Evolutionary conservation across 92 coral and sea anemone genomes (phyloP).

Genomic region (Siderastrea siderea): DNA sequence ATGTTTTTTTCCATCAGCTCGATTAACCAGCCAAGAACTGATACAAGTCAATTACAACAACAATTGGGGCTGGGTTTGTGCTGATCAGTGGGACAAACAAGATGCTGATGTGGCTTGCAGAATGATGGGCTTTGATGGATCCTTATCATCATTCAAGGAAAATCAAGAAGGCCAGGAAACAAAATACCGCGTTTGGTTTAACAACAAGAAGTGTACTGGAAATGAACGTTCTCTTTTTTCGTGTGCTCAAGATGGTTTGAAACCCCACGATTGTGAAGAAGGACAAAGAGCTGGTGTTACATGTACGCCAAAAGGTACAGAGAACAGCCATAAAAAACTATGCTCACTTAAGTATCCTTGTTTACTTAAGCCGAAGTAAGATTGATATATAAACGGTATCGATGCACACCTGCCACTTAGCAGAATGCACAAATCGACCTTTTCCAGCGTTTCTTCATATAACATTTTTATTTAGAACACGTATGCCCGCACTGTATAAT

Average conservation of each 20-base stretch:
- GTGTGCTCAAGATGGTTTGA: neutral
- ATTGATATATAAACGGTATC: too few species aligned
- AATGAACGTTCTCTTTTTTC: conserved; percentile 2
- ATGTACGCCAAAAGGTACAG: neutral
- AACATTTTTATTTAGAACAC: too few species aligned
- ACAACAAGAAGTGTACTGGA: neutral
- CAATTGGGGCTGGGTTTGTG: conserved; percentile 8
- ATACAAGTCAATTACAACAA: conserved; percentile 10
- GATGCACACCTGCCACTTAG: too few species aligned
- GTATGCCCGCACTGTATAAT: too few species aligned
- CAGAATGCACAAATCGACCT: too few species aligned
- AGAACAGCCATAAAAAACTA: too few species aligned
- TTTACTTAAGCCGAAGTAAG: too few species aligned
- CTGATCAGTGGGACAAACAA: neutral
- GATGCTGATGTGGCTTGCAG: conserved; percentile 18
- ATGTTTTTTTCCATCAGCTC: neutral
- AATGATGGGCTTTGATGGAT: neutral
- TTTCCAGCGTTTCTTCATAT: too few species aligned
- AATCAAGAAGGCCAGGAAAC: neutral
- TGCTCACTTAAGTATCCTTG: too few species aligned
- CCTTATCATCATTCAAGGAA: neutral
- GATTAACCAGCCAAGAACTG: neutral
- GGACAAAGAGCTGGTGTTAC: neutral
- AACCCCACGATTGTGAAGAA: neutral
- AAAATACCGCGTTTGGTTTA: neutral